Base-by-base conservation (phyloP, 2,113 vertebrate species). In the Nyctibius bracteatus region DNA sequence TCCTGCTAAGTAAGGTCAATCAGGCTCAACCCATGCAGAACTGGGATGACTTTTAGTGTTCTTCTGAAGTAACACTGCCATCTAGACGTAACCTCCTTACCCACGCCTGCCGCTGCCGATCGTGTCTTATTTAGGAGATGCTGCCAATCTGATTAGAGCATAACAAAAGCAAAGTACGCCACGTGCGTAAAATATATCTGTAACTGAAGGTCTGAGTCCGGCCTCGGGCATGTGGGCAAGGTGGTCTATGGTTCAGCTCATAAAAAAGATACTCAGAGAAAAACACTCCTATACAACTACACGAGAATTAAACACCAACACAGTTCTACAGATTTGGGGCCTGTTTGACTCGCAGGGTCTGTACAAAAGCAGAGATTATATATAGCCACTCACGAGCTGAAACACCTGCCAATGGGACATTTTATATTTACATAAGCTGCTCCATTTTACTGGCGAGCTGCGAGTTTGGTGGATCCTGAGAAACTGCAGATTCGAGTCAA, bases 241-340 rank as follows among this genome's bases (percentile, higher is more conserved):
- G n/a, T 1, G 0, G 8, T 20, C 74, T 67, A 4, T 0, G 0
- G 9, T 9, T 54, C 55, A 55, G 15, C 39, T 43, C 0, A 0
- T 54, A 15, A 21, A 49, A 54, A 61, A 73, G n/a, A 35, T 8
- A n/a, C 6, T 58, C 39, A 52, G n/a, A 39, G 22, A n/a, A 66
- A 57, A 41, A 15, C 14, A 4, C 13, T 51, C 14, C 13, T 9
- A 2, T 24, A 37, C 19, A 43, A 8, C 54, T 46, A 31, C 37
- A 30, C 7, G 8, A 39, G 41, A 61, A 75, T 12, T 30, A 66
- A 62, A 68, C 22, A 28, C 4, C 21, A 82, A 14, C 28, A 33
- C 7, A 31, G 6, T 65, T 72, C 49, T 78, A 41, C 74, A 47
- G 35, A 51, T 59, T 21, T 20, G 30, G 8, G 33, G 47, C 33